phyloP scores from a whole-genome alignment of 2,113 vertebrate genomes.

The Otolemur garnettii region DNA sequence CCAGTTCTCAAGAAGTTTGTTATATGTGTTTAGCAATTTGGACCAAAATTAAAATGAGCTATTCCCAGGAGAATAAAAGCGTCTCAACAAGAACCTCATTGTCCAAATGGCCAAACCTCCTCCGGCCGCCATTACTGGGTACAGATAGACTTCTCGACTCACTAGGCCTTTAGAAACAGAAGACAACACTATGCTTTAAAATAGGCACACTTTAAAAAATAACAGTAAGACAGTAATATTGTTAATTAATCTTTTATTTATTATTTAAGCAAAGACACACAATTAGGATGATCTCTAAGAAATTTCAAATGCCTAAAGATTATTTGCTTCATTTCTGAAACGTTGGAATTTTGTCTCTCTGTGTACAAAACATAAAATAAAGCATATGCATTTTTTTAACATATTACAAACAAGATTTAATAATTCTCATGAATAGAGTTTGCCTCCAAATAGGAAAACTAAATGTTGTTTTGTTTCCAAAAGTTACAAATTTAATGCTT shows the following conservation, averaged over 20 bases:
- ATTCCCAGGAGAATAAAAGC: background rate
- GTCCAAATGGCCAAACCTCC: background rate
- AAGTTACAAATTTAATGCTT: conserved; percentile 56
- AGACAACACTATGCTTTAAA: background rate
- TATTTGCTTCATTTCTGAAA: conserved; percentile 1
- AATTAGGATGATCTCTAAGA: background rate
- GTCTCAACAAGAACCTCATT: background rate
- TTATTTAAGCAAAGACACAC: background rate
- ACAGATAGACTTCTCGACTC: background rate
- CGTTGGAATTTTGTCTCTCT: background rate
- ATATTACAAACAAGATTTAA: too few species aligned
- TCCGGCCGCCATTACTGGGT: background rate
- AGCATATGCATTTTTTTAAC: background rate
- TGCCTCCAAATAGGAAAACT: conserved; percentile 39
- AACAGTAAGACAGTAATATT: background rate
- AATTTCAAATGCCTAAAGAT: conserved; percentile 36
- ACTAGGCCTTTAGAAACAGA: background rate
- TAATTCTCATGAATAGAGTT: conserved; percentile 66
- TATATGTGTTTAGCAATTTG: conserved; percentile 19
- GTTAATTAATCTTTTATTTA: background rate
- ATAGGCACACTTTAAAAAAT: background rate
- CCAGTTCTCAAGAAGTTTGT: background rate
- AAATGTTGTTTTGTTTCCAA: conserved; percentile 46
- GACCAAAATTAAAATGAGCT: background rate
- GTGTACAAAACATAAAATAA: background rate